These are phyloP conservation scores for Tromatobia lineatoria DNA, from an alignment of 2,888 invertebrate genomes.

Conservation along the genomic window DNA sequence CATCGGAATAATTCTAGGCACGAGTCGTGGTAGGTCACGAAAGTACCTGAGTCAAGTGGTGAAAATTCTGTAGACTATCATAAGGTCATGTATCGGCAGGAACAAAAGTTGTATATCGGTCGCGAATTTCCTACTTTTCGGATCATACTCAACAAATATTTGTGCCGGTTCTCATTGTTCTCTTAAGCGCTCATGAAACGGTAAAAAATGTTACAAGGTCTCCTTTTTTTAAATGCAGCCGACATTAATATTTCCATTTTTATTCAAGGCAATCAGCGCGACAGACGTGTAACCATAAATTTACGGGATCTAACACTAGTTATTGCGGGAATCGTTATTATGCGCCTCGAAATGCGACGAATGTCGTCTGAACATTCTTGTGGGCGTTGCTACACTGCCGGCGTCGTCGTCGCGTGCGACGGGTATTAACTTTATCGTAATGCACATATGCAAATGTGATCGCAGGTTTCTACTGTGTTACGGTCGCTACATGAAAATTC, in stretches of 20 bases:
- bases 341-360: constrained; percentile 61
- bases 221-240: constrained; percentile 2
- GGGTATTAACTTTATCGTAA: constrained; percentile 62
- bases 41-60: neutral
- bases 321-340: constrained; percentile 49
- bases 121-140: no score
- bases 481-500: constrained; percentile 4
- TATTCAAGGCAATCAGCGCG: constrained; percentile 26
- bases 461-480: constrained; percentile 18
- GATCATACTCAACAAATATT: no score
- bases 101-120: no score
- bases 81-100: neutral
- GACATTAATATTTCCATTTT: constrained; percentile 29
- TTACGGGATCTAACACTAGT: constrained; percentile 27
- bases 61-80: neutral
- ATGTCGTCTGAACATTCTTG: constrained; percentile 51
- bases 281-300: constrained; percentile 29
- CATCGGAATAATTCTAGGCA: neutral
- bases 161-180: neutral
- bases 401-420: constrained; percentile 50
- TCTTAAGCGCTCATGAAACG: constrained; percentile 4
- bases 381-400: neutral
- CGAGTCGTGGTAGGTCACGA: constrained; percentile 3
- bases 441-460: constrained; percentile 75
- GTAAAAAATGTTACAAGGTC: constrained; percentile 28